phyloP scores from a whole-genome alignment of 1,140 invertebrate species.

The Tribolium castaneum region DNA sequence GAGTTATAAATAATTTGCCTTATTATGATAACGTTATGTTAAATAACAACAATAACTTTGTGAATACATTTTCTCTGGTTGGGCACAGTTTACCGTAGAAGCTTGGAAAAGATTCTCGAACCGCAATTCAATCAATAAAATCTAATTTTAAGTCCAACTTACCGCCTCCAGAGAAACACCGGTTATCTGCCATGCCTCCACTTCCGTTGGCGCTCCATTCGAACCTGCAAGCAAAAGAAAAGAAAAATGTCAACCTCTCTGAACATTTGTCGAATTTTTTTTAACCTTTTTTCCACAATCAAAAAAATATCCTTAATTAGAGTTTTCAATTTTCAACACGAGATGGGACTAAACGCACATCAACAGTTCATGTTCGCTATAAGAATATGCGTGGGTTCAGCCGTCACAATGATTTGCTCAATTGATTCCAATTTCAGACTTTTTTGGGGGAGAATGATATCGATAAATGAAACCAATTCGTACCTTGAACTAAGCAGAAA shows the following conservation, averaged over 20 bases:
- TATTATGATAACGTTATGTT: constrained; percentile 6
- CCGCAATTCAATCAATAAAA: constrained; percentile 34
- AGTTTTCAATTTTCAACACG: constrained; percentile 10
- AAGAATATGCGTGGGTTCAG: not conserved
- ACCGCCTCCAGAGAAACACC: constrained; percentile 74
- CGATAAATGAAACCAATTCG: not conserved
- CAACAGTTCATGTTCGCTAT: not conserved
- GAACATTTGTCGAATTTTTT: not conserved
- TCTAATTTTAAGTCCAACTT: constrained; percentile 60
- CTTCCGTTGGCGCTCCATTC: constrained; percentile 64
- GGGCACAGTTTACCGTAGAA: not conserved
- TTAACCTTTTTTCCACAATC: not conserved
- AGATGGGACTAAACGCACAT: constrained; percentile 8
- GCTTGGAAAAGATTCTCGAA: constrained; percentile 27
- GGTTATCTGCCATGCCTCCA: constrained; percentile 73
- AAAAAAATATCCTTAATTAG: not conserved
- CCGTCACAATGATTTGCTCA: constrained; percentile 13
- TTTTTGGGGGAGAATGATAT: not conserved
- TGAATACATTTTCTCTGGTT: not conserved
- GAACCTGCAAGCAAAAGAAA: constrained; percentile 55
- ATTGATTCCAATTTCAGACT: constrained; percentile 20
- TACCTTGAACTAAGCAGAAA: not conserved
- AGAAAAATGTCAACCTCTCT: constrained; percentile 25
- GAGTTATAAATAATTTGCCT: constrained; percentile 19
- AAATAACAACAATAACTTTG: constrained; percentile 7